These are phyloP conservation scores for Catharus bicknelli DNA, from an alignment of 2,113 vertebrate species.

Conservation along the genomic window DNA sequence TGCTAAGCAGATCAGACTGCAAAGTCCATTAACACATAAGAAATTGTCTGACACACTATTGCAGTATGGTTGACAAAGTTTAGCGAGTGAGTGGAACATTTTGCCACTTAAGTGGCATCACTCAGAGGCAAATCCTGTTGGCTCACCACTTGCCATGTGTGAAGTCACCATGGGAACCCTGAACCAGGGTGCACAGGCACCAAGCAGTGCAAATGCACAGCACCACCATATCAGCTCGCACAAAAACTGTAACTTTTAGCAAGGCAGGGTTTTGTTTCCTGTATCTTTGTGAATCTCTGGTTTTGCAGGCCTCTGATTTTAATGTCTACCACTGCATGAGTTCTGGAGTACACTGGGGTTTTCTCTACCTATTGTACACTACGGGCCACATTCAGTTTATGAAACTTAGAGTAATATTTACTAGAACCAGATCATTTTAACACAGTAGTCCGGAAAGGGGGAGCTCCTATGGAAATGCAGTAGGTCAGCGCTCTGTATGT, in stretches of 20 bases:
- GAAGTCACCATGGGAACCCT: background rate
- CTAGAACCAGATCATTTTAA: background rate
- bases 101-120: background rate
- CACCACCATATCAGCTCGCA: background rate
- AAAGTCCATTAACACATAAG: constrained; percentile 20
- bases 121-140: background rate
- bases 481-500: background rate
- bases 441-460: background rate
- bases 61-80: background rate
- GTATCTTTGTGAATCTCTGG: background rate
- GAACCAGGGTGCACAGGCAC: too few relatives aligned
- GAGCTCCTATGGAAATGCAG: background rate
- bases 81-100: background rate
- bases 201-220: background rate
- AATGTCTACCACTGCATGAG: rapidly evolving
- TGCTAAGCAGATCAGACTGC: constrained; percentile 27
- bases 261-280: background rate
- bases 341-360: background rate
- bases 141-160: background rate
- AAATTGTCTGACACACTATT: background rate
- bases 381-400: background rate
- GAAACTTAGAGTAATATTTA: background rate
- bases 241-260: background rate
- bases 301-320: background rate
- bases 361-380: background rate